Evolutionary conservation across 2,113 vertebrate species (phyloP).

Genomic region (Columbina picui): DNA sequence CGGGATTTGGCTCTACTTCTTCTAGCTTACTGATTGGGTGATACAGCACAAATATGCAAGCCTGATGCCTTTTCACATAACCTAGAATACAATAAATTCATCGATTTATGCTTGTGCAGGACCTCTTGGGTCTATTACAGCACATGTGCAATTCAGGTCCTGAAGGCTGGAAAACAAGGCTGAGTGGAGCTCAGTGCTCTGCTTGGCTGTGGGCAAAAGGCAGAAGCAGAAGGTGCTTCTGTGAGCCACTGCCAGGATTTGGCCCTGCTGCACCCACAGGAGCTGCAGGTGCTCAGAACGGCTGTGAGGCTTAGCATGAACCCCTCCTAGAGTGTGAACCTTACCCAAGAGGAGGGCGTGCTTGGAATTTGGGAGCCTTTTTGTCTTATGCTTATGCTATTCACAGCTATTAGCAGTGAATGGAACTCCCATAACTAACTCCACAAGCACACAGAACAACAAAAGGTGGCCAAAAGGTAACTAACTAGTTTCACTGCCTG

Average conservation of each 20-base stretch:
- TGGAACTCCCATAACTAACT: not conserved
- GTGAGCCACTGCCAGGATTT: not conserved
- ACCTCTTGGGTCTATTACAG: not conserved
- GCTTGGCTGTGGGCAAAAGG: not conserved
- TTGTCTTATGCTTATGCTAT: not conserved
- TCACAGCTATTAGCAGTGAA: not conserved
- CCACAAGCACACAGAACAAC: not conserved
- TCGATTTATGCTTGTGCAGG: not conserved
- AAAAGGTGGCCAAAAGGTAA: not conserved
- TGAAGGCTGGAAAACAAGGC: not conserved
- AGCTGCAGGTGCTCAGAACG: not conserved
- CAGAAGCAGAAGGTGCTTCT: not conserved
- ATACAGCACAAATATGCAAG: not conserved
- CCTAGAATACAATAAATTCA: not conserved
- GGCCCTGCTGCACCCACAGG: not conserved
- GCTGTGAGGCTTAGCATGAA: not conserved
- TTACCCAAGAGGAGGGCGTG: not conserved
- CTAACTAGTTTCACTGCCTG: not conserved
- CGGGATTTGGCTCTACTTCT: not conserved
- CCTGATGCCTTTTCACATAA: not conserved
- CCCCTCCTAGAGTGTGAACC: rapidly evolving
- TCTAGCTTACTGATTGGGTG: not conserved
- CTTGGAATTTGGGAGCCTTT: not conserved
- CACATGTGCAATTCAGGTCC: not conserved
- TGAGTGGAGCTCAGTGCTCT: not conserved